A percentile compares a stretch with the other conserved stretches of the same genome.
These are phyloP conservation scores for Sisyra nigra DNA, from an alignment of 2,888 invertebrate genomes.

Conservation along the genomic window DNA sequence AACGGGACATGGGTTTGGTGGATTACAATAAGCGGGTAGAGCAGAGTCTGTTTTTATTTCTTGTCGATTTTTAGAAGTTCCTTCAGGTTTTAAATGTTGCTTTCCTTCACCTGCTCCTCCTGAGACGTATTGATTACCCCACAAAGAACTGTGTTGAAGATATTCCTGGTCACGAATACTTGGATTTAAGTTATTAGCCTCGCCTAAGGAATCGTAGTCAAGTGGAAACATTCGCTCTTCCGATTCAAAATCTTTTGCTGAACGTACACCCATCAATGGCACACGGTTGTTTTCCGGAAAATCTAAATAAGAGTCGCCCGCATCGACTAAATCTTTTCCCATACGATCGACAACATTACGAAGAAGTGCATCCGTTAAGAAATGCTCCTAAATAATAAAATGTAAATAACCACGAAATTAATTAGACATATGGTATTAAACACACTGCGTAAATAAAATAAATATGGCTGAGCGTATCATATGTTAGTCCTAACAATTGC, in stretches of 20 bases:
- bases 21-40: conserved; percentile 95
- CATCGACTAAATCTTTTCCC: conserved; percentile 55
- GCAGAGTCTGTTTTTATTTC: conserved; percentile 83
- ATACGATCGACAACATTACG: conserved; percentile 64
- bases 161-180: conserved; percentile 79
- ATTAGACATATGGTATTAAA: no score
- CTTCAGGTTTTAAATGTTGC: conserved; percentile 42
- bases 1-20: conserved; percentile 96
- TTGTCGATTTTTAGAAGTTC: conserved; percentile 38
- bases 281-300: conserved; percentile 31
- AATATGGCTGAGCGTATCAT: no score
- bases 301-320: conserved; percentile 45
- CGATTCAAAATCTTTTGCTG: conserved; percentile 34
- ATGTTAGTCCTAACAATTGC: no score
- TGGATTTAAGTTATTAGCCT: conserved; percentile 48
- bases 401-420: no score
- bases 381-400: conserved; percentile 32
- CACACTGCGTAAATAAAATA: no score
- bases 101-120: conserved; percentile 68
- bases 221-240: conserved; percentile 35
- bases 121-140: conserved; percentile 50
- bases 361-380: conserved; percentile 52
- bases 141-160: conserved; percentile 57
- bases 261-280: conserved; percentile 21
- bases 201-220: conserved; percentile 57